Base-by-base conservation (phyloP, 2,797 vertebrate species). In the Neosalanx taihuensis region DNA sequence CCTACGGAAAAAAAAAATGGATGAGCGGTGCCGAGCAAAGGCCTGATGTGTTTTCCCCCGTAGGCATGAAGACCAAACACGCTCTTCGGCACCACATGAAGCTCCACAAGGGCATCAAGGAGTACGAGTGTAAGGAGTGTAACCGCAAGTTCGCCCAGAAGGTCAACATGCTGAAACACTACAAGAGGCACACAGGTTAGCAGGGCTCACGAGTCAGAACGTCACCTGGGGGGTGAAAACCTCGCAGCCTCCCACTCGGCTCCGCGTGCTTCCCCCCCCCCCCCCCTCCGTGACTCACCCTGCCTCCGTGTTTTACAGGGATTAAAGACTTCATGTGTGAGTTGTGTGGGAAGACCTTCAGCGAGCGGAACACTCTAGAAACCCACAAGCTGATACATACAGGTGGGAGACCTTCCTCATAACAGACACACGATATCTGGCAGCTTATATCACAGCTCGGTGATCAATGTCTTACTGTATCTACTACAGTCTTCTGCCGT, bases 301-400 rank as follows among this genome's bases (percentile, higher is more conserved):
- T 46, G 41, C 12, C 10, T 46, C 41, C 41, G 13, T 46, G 41
- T 46, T 46, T 46, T 74, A 59, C 90, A 99, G 98, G 97, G 75
- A 96, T 98, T 77, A 99, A 99, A 86, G 98, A 99, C 85, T 99
- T 98, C 86, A 99, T 99, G 97, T 99, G 98, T 49, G 97, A 99
- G 71, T 84, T 99, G 80, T 99, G 98, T n/a, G 98, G 98, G 1
- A 99, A 99, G 88, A 99, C 98, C 0, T 99, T 99, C 84, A 98
- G 98, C 0, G 98, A 99, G 86, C 93, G 96, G 82, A 98, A 97
- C 31, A 99, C 97, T 0, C 95, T 99, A 81, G 98, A 99, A 84
- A 99, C 96, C 0, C 98, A 98, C 89, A 97, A 97, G 79, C 89
- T 97, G 78, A 96, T 98, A 80, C 96, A 97, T 83, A 96, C 95